Evolutionary conservation across 2,888 invertebrate species (phyloP).

Genomic region (Blomia tropicalis): DNA sequence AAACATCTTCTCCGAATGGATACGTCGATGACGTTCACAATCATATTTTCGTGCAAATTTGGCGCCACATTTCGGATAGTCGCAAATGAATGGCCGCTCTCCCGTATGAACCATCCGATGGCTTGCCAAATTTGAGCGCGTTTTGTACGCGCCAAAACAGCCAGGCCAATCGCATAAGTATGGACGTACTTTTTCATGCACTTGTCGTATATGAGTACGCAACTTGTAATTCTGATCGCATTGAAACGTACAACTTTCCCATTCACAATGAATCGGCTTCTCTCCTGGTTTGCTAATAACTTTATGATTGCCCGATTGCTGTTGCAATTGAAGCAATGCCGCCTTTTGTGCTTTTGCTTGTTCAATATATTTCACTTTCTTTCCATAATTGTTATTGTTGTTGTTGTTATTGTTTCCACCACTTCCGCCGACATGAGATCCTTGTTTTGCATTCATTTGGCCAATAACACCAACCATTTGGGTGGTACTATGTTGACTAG

Average conservation of each 20-base stretch:
- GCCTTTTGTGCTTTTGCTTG: not conserved
- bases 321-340: not conserved
- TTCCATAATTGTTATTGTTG: not conserved
- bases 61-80: constrained; percentile 9
- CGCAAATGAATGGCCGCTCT: constrained; percentile 15
- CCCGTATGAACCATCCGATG: constrained; percentile 17
- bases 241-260: constrained; percentile 9
- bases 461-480: too few species aligned
- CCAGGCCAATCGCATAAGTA: constrained; percentile 15
- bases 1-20: constrained; percentile 13
- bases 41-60: constrained; percentile 17
- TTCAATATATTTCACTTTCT: too few species aligned
- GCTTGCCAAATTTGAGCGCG: not conserved
- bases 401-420: not conserved
- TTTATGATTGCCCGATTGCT: not conserved
- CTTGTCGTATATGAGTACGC: constrained; percentile 14
- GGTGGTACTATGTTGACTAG: not conserved
- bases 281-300: not conserved
- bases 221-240: constrained; percentile 13
- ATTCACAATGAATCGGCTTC: constrained; percentile 11
- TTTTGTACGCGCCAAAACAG: constrained; percentile 11
- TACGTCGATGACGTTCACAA: constrained; percentile 12
- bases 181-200: constrained; percentile 15
- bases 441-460: too few species aligned
- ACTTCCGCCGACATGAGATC: not conserved